Percentiles rank a stretch among this genome's conserved stretches.
Evolutionary conservation across 2,888 invertebrate genomes (phyloP).

Genomic region (Epirrita christyi): DNA sequence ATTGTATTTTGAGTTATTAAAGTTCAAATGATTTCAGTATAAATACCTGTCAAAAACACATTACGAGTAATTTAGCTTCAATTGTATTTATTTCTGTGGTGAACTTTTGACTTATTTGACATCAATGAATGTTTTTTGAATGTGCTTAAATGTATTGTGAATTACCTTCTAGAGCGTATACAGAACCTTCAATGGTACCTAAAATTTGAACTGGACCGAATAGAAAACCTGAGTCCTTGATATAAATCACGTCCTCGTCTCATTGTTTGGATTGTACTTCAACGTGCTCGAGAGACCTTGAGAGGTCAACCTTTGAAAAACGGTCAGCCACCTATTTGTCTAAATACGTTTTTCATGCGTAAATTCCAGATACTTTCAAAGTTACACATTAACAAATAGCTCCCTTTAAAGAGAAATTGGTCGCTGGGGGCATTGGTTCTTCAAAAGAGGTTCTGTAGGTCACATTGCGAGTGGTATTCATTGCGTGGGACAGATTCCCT

Average conservation of each 20-base stretch:
- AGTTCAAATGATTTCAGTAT: slow-evolving; percentile 43
- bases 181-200: no score
- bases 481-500: slow-evolving; percentile 20
- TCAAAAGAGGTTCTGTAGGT: slow-evolving; percentile 48
- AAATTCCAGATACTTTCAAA: slow-evolving; percentile 25
- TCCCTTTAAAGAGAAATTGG: slow-evolving; percentile 53
- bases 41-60: background rate
- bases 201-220: no score
- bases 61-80: background rate
- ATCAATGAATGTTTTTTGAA: background rate
- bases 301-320: slow-evolving; percentile 11
- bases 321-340: slow-evolving; percentile 8
- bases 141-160: no score
- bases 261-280: slow-evolving; percentile 3
- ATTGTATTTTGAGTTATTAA: background rate
- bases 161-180: no score
- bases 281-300: slow-evolving; percentile 6
- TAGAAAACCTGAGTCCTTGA: background rate
- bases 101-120: background rate
- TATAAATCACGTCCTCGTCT: slow-evolving; percentile 1
- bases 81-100: background rate
- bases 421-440: slow-evolving; percentile 48
- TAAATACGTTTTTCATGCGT: slow-evolving; percentile 17
- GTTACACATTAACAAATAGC: slow-evolving; percentile 55
- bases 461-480: slow-evolving; percentile 44